phyloP scores from a whole-genome alignment of 2,797 vertebrate genomes.

The Brachymystax lenok region DNA sequence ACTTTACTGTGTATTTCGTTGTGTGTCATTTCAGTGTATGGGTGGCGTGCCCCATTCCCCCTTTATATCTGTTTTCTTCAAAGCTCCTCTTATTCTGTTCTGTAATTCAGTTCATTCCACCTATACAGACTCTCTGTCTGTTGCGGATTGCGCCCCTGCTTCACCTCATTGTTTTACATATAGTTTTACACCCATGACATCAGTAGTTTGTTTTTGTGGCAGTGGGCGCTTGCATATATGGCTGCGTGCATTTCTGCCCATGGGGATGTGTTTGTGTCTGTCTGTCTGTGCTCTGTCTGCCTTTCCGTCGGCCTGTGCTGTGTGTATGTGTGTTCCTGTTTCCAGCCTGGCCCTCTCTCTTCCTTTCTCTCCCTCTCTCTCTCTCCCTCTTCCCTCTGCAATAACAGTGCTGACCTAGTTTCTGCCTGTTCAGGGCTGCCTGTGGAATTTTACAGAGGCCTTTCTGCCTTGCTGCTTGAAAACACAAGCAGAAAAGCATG shows the following conservation, averaged over 20 bases:
- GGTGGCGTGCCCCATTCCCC: not conserved
- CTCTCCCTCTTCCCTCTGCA: constrained; percentile 77
- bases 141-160: constrained; percentile 43
- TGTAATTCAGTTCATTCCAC: constrained; percentile 31
- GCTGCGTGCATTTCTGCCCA: constrained; percentile 27
- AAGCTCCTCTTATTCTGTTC: not conserved
- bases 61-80: not conserved
- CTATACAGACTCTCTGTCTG: constrained; percentile 24
- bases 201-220: constrained; percentile 16
- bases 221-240: constrained; percentile 21
- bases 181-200: constrained; percentile 36
- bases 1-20: not conserved
- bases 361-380: constrained; percentile 53
- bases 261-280: constrained; percentile 23
- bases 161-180: no score
- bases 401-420: constrained; percentile 90
- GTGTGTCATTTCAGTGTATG: not conserved
- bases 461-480: constrained; percentile 78
- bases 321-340: constrained; percentile 56
- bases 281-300: constrained; percentile 17
- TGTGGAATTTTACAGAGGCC: constrained; percentile 90
- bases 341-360: constrained; percentile 48
- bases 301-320: constrained; percentile 55
- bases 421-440: constrained; percentile 86
- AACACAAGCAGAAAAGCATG: constrained; percentile 82